phyloP scores from a whole-genome alignment of 2,888 invertebrate genomes.

The Antitype chi region DNA sequence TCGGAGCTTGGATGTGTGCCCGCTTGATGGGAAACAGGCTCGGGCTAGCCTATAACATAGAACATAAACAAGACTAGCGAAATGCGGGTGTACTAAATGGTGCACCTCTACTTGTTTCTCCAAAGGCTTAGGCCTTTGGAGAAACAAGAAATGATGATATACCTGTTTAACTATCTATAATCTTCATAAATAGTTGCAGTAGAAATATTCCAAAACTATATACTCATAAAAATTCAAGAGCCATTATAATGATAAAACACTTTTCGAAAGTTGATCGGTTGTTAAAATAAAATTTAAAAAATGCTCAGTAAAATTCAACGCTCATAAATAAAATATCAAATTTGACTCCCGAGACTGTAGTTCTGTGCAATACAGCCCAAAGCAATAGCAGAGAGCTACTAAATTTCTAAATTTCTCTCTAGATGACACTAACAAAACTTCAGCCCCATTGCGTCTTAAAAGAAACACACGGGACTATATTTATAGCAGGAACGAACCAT shows the following conservation, averaged over 20 bases:
- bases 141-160: no score
- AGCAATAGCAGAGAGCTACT: constrained; percentile 77
- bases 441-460: constrained; percentile 70
- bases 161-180: no score
- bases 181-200: not conserved
- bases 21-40: no score
- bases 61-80: no score
- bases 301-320: constrained; percentile 49
- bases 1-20: no score
- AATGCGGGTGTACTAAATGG: no score
- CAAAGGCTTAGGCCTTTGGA: no score
- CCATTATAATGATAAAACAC: constrained; percentile 5
- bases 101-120: no score
- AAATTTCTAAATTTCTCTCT: constrained; percentile 86
- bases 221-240: not conserved
- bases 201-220: not conserved
- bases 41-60: no score
- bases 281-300: constrained; percentile 38
- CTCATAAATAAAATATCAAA: constrained; percentile 69
- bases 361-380: constrained; percentile 69
- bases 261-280: constrained; percentile 9
- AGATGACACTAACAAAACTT: constrained; percentile 85
- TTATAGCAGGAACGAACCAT: not conserved
- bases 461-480: constrained; percentile 69
- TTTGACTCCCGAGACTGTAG: constrained; percentile 66